These are phyloP conservation scores for Stramonita haemastoma DNA, from an alignment of 2,888 invertebrate genomes.

Conservation along the genomic window DNA sequence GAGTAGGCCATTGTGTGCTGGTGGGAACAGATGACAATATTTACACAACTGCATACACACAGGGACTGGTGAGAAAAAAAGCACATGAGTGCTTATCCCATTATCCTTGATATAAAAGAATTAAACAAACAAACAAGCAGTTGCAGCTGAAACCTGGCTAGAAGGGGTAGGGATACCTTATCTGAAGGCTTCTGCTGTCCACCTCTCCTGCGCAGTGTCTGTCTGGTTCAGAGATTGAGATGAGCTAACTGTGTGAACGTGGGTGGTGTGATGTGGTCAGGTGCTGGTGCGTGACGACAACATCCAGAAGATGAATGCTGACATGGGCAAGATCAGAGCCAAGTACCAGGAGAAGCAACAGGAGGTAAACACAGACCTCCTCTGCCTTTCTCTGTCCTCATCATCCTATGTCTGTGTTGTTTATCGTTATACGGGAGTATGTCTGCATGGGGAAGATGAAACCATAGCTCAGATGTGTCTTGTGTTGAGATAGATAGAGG, in stretches of 20 bases:
- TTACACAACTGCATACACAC: too few species aligned
- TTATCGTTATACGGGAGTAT: too few species aligned
- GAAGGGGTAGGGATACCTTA: neutral
- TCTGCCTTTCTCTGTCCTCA: neutral
- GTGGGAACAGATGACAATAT: too few species aligned
- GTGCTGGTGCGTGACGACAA: slow-evolving; percentile 71
- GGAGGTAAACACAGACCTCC: slow-evolving; percentile 56
- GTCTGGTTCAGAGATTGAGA: neutral
- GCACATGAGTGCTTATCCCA: too few species aligned
- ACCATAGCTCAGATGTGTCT: too few species aligned
- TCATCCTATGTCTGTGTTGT: neutral
- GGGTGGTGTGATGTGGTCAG: slow-evolving; percentile 57
- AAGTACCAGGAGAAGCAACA: slow-evolving; percentile 71
- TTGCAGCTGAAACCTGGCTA: neutral
- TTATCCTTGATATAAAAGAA: too few species aligned
- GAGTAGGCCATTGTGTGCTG: too few species aligned
- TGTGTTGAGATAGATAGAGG: too few species aligned
- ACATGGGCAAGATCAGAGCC: slow-evolving; percentile 70
- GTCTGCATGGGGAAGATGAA: too few species aligned
- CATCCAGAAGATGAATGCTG: slow-evolving; percentile 71
- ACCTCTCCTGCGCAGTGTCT: neutral
- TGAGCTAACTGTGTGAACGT: neutral
- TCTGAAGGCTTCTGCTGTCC: neutral
- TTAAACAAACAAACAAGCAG: too few species aligned
- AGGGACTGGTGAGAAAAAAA: too few species aligned